These are phyloP conservation scores for Passerina amoena DNA, from an alignment of 2,113 vertebrate species.

Conservation along the genomic window DNA sequence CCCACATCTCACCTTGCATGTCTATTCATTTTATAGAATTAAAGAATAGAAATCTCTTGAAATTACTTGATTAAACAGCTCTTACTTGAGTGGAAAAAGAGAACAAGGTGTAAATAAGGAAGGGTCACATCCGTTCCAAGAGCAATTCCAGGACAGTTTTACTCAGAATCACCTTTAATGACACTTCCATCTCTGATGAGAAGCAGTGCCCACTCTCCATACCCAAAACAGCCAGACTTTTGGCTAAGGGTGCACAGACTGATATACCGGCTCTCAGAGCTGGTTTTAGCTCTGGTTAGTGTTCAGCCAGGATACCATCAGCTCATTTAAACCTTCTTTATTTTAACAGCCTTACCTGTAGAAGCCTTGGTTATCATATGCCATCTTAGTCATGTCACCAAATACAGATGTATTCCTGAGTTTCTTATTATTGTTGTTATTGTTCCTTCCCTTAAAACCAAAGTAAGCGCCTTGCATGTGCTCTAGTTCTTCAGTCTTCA, in stretches of 20 bases:
- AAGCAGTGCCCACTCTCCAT: neutral
- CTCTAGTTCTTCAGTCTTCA: conserved; percentile 75
- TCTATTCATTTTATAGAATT: neutral
- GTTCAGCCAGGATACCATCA: neutral
- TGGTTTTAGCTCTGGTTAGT: neutral
- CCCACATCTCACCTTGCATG: neutral
- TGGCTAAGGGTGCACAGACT: neutral
- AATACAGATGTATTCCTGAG: neutral
- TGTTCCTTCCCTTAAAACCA: conserved; percentile 80
- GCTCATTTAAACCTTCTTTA: neutral
- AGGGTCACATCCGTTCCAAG: neutral
- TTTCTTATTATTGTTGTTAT: conserved; percentile 81
- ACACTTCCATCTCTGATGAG: neutral
- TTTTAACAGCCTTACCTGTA: conserved; percentile 72
- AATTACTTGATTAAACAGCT: neutral
- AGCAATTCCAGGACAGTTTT: neutral
- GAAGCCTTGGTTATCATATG: conserved; percentile 72
- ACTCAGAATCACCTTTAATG: neutral
- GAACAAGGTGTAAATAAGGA: neutral
- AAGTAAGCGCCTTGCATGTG: conserved; percentile 72
- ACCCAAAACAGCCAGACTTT: neutral
- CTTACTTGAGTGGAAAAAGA: neutral
- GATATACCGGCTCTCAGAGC: neutral
- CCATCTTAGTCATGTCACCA: neutral
- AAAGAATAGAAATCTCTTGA: neutral